Conservation (phyloP, 2,888 invertebrate genomes). For the Tenthredo notha region DNA sequence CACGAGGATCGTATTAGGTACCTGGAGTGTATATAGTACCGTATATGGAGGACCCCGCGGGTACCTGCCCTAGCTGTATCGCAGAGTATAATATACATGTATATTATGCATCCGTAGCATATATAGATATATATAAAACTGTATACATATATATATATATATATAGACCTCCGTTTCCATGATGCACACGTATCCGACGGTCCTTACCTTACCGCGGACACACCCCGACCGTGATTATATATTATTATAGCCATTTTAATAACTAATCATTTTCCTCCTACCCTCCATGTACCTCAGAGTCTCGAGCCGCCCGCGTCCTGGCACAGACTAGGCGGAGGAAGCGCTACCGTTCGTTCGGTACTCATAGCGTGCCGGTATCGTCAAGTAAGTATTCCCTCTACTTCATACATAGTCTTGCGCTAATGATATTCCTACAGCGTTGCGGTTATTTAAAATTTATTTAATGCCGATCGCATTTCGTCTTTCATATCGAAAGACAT, state of each 20-base stretch:
- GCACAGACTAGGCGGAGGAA: slow-evolving; percentile 53
- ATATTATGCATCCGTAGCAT: slow-evolving; percentile 19
- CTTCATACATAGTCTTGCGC: slow-evolving; percentile 26
- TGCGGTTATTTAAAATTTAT: background rate
- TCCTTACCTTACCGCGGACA: slow-evolving; percentile 64
- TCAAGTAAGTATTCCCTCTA: slow-evolving; percentile 37
- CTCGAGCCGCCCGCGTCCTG: slow-evolving; percentile 18
- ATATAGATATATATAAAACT: background rate
- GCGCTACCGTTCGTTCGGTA: slow-evolving; percentile 74
- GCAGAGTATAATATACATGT: slow-evolving; percentile 15
- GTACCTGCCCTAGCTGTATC: slow-evolving; percentile 23
- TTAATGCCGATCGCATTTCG: background rate
- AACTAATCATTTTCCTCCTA: slow-evolving; percentile 77
- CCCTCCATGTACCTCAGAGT: slow-evolving; percentile 58
- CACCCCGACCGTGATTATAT: slow-evolving; percentile 77
- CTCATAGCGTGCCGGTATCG: slow-evolving; percentile 52
- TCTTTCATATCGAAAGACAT: background rate
- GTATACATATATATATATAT: background rate
- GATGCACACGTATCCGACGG: slow-evolving; percentile 26
- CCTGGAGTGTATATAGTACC: slow-evolving; percentile 8
- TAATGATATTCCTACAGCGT: slow-evolving; percentile 18
- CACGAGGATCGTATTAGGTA: slow-evolving; percentile 14
- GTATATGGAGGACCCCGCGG: slow-evolving; percentile 26
- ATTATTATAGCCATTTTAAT: slow-evolving; percentile 78
- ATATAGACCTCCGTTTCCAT: slow-evolving; percentile 22